A percentile compares a stretch with the other conserved stretches of the same genome.
Conservation (phyloP, 2,113 vertebrate genomes). For the Pedetes capensis region DNA sequence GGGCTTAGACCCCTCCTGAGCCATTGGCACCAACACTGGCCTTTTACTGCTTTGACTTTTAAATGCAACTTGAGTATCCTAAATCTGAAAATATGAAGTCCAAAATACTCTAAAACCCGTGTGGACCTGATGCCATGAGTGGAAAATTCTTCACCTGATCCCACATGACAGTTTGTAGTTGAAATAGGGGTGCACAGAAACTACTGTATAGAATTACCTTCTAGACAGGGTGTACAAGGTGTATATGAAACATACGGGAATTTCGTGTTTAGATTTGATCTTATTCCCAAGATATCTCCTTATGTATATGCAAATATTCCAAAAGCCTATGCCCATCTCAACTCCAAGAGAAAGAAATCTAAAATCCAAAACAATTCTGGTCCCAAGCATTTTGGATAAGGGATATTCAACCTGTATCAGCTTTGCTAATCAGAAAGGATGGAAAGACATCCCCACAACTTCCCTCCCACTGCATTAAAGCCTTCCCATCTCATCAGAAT, state of each 20-base stretch:
- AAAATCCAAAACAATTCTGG: background rate
- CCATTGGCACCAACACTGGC: background rate
- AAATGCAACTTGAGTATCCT: background rate
- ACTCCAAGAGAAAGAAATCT: background rate
- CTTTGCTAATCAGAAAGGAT: background rate
- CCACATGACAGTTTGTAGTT: background rate
- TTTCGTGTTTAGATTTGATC: background rate
- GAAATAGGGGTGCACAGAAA: background rate
- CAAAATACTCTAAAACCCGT: background rate
- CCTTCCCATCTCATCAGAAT: background rate
- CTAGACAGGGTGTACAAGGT: too few relatives aligned
- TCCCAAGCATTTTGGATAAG: background rate
- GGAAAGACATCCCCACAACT: background rate
- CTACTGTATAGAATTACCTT: background rate
- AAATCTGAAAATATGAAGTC: background rate
- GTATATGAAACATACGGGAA: too few relatives aligned
- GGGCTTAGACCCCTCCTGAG: background rate
- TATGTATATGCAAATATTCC: background rate
- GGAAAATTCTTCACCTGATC: background rate
- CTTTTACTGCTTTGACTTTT: background rate
- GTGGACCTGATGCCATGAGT: background rate
- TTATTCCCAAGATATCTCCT: background rate
- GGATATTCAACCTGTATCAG: background rate
- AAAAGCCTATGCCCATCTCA: too few relatives aligned
- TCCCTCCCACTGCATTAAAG: rapidly evolving